Evolutionary conservation across 1,140 invertebrate genomes (phyloP), one percentile per base, ranked within the genome.

Genomic region (Rhopalosiphum maidis): DNA sequence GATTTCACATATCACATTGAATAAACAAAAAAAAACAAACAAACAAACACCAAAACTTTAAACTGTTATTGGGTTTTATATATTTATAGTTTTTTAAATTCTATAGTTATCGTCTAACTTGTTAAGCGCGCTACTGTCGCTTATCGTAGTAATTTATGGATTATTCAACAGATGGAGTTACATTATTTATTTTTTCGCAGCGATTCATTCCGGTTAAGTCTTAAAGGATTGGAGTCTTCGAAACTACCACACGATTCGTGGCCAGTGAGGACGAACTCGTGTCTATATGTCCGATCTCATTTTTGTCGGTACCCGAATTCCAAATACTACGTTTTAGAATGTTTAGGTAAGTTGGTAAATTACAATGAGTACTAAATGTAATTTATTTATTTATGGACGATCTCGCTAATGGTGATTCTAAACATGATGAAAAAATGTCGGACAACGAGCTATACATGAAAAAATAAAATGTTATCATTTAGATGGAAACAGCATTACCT

Each of bases 301-400:
- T 95, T 95, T 55, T 95, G 94, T 94, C 95, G 5, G 94, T 93
- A 85, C 15, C 91, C 48, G 21, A 94, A 68, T 90, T 94, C 94
- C 25, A 95, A 95, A 85, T 96, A 95, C 94, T 96, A 96, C 94
- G 95, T 96, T 1, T 95, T 97, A 95, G 97, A 97, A 94, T 98
- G 97, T 95, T 95, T 97, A 90, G 97, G 94, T 95, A 94, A 90
- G 41, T 86, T 37, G 21, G 46, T 37, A 2, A 37, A 83, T 83
- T 37, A 1, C n/a, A 23, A 15, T 77, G 15, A 77, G n/a, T 77
- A 77, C n/a, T 77, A n/a, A 77, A 77, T 77, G 8, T n/a, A 77
- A 77, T 77, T 18, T 6, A 77, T 18, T 18, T 21, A 18, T 18
- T 3, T 30, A 30, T 77, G 0, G 30, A n/a, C 3, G 2, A 1